Evolutionary conservation across 2,888 invertebrate species (phyloP), one percentile per base, ranked within the genome.

Genomic region (Rotaria sp.): DNA sequence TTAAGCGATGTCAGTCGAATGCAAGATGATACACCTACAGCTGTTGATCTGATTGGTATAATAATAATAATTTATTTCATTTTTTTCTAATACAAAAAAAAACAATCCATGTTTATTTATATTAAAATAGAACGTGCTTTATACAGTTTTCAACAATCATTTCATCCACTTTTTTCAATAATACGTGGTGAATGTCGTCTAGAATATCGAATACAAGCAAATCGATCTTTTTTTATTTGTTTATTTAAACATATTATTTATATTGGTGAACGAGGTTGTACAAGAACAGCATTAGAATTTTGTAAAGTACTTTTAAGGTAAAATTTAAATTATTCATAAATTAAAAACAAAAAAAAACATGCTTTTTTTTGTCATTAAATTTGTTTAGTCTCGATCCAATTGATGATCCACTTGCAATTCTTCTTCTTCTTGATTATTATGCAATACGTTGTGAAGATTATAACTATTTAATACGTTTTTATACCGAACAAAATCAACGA

Each of bases 281-380:
- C 94, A 89, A 93, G 95, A 88, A 96, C 96, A 3, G 94, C 96
- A n/a, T 92, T 96, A 88, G 96, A 96, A 91, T 93, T 95, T 88
- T 94, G 94, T 90, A 96, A 96, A 91, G 91, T 96, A 84, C 92
- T 96, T n/a, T 92, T 95, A 57, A 91, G 91, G 92, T 92, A 88
- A 87, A 88, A 84, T 38, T 26, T 11, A 18, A 50, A 50, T 50
- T 57, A 45, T 48, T 10, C 4, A 30, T 30, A 2, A 74, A 48
- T 18, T 84, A 57, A 57, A 35, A 41, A n/a, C 26, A 57, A 57
- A 57, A n/a, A 55, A 24, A 55, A 24, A 0, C 24, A n/a, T n/a
- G n/a, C n/a, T n/a, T 45, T 5, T 5, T 45, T 11, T 26, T 15
- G 5, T 74, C 15, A 2, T 74, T 30, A 3, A 30, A 38, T 21